These are phyloP conservation scores for Carposina sasakii DNA, from an alignment of 1,140 invertebrate genomes.

Conservation along the genomic window DNA sequence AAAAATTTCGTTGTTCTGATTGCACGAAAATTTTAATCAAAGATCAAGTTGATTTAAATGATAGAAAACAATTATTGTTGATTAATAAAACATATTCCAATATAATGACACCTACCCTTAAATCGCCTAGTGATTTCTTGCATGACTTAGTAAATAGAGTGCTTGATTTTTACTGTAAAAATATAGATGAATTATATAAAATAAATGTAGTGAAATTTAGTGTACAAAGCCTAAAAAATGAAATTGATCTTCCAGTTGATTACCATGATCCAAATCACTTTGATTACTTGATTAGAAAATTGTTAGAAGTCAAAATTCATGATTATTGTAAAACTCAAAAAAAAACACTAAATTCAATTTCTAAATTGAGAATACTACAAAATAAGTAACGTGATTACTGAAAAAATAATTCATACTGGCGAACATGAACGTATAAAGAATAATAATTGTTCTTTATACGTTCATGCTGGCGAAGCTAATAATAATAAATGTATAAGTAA, in stretches of 20 bases:
- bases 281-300: constrained; percentile 5
- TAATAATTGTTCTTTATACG: no score
- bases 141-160: background rate
- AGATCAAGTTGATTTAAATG: constrained; percentile 9
- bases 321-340: constrained; percentile 6
- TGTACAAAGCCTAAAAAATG: background rate
- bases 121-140: constrained; percentile 8
- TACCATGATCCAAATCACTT: constrained; percentile 8
- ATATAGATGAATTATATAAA: constrained; percentile 1
- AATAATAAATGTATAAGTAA: no score
- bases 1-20: constrained; percentile 9
- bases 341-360: background rate
- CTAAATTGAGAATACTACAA: constrained; percentile 6
- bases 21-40: constrained; percentile 7
- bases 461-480: no score
- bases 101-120: constrained; percentile 2
- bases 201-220: background rate
- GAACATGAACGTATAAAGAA: no score
- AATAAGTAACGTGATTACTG: background rate
- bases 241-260: background rate
- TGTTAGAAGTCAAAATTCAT: constrained; percentile 6
- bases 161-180: constrained; percentile 2
- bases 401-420: no score
- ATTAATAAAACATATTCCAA: constrained; percentile 11
- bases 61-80: constrained; percentile 10